Conservation (phyloP, 2,113 vertebrate genomes). For the Colossoma macropomum region DNA sequence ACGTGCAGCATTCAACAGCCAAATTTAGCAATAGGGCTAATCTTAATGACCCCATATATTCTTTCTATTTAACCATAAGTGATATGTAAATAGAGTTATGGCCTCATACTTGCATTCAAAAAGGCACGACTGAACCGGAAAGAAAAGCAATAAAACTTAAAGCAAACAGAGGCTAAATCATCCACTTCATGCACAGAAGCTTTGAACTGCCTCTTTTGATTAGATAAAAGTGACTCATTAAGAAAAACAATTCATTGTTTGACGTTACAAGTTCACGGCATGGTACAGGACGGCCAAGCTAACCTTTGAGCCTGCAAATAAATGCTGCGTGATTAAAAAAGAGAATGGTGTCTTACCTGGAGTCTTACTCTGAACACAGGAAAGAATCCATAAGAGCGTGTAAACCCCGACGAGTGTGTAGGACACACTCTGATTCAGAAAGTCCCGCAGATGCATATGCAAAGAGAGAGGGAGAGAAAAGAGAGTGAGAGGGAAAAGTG, state of each 20-base stretch:
- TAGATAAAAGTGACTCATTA: neutral
- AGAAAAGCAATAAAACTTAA: neutral
- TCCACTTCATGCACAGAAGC: neutral
- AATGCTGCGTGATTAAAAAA: neutral
- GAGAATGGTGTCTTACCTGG: conserved; percentile 48
- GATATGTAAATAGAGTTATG: neutral
- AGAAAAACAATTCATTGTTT: neutral
- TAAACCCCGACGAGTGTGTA: conserved; percentile 14
- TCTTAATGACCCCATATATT: neutral
- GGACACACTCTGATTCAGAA: conserved; percentile 38
- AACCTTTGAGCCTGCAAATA: neutral
- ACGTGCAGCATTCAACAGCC: neutral
- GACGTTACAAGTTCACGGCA: neutral
- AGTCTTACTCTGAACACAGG: conserved; percentile 43
- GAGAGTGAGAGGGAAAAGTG: neutral
- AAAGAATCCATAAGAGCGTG: conserved; percentile 33
- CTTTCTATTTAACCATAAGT: neutral
- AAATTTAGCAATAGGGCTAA: neutral
- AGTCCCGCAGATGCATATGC: conserved; percentile 6
- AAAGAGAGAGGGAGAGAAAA: neutral
- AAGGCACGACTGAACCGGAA: neutral
- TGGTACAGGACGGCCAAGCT: neutral
- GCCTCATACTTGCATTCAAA: neutral
- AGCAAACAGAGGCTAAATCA: neutral
- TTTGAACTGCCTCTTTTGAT: neutral